Percentiles rank a stretch among this genome's conserved stretches.
These are phyloP conservation scores for Torymus tubicola DNA, from an alignment of 2,888 invertebrate genomes.

Conservation along the genomic window DNA sequence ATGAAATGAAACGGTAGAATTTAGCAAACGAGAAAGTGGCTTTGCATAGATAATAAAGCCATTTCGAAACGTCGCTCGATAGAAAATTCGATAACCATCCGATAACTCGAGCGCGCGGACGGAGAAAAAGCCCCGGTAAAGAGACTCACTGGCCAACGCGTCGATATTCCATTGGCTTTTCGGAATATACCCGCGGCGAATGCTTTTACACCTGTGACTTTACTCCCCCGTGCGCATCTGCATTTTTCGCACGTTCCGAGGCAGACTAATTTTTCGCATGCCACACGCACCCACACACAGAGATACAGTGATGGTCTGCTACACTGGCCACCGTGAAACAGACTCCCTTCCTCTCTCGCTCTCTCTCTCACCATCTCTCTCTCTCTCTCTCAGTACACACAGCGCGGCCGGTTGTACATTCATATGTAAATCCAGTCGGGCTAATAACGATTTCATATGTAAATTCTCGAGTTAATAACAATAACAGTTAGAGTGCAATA, in stretches of 20 bases:
- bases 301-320: not conserved
- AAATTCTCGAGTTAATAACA: conserved; percentile 63
- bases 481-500: conserved; percentile 62
- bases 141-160: too few relatives aligned
- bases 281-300: not conserved
- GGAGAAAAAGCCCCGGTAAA: too few relatives aligned
- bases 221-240: conserved; percentile 21
- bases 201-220: conserved; percentile 25
- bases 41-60: too few relatives aligned
- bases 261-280: conserved; percentile 49
- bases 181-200: not conserved
- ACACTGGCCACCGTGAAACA: conserved; percentile 3
- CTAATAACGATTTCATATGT: conserved; percentile 60
- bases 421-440: conserved; percentile 39
- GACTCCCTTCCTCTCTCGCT: not conserved
- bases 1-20: too few relatives aligned
- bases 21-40: too few relatives aligned
- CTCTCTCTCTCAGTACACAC: not conserved
- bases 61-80: too few relatives aligned
- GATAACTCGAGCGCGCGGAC: too few relatives aligned
- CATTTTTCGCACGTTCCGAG: conserved; percentile 54
- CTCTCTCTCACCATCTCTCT: too few relatives aligned
- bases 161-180: conserved; percentile 43
- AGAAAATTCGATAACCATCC: too few relatives aligned
- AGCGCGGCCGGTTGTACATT: conserved; percentile 17